A percentile compares a stretch with the other conserved stretches of the same genome.
Evolutionary conservation across 2,888 invertebrate genomes (phyloP).

Genomic region (Heliconius cydno): DNA sequence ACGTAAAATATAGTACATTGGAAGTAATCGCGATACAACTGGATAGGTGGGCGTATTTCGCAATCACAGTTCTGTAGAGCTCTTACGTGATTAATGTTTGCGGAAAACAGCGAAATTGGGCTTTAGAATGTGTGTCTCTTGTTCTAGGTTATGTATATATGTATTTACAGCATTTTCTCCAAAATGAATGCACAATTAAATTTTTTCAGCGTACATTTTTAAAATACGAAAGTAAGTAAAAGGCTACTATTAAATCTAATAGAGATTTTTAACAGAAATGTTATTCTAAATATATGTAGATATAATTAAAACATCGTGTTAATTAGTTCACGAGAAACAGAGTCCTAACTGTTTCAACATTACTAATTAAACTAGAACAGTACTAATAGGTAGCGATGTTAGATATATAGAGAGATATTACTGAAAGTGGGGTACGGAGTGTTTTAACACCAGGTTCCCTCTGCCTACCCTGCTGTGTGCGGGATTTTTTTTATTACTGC

Average conservation of each 20-base stretch:
- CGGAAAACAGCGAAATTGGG: slow-evolving; percentile 20
- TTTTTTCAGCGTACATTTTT: not conserved
- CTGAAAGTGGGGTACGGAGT: too few species aligned
- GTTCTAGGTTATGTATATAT: not conserved
- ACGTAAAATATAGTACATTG: not conserved
- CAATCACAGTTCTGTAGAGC: slow-evolving; percentile 23
- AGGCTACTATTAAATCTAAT: not conserved
- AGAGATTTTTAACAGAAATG: not conserved
- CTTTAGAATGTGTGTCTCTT: slow-evolving; percentile 10
- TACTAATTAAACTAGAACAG: not conserved
- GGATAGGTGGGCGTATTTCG: slow-evolving; percentile 35
- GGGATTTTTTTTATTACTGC: too few species aligned
- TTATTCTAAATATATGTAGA: too few species aligned
- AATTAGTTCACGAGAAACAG: not conserved
- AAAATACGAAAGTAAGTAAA: not conserved
- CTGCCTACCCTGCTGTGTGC: too few species aligned
- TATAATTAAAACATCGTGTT: not conserved
- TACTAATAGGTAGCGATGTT: too few species aligned
- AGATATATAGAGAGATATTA: not conserved
- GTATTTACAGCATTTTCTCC: not conserved
- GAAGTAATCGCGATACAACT: slow-evolving; percentile 23
- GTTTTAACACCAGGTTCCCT: too few species aligned
- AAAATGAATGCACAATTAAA: not conserved
- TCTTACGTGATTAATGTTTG: slow-evolving; percentile 20
- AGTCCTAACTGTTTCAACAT: not conserved